Evolutionary conservation across 2,888 invertebrate species (phyloP).

Genomic region (Chorisops tibialis): DNA sequence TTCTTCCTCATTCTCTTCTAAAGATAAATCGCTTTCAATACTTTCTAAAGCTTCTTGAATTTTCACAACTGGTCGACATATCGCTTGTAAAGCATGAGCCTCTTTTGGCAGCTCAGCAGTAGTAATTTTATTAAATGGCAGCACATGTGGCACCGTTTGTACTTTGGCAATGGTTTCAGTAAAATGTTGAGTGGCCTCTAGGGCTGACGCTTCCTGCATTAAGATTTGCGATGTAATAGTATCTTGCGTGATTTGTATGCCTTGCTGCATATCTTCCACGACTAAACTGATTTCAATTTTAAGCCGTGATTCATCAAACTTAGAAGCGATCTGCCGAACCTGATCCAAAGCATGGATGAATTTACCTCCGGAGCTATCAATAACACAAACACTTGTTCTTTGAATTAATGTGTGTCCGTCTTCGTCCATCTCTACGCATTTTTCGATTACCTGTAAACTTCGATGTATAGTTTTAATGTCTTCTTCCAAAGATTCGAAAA

Average conservation of each 20-base stretch:
- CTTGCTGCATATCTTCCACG: conserved; percentile 55
- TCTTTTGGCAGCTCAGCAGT: conserved; percentile 46
- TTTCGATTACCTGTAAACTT: conserved; percentile 64
- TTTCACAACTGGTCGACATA: conserved; percentile 51
- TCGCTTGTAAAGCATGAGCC: conserved; percentile 45
- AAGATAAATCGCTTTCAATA: conserved; percentile 45
- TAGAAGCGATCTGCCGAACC: conserved; percentile 53
- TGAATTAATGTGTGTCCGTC: conserved; percentile 66
- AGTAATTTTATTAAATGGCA: conserved; percentile 43
- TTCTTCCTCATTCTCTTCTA: conserved; percentile 47
- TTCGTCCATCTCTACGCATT: conserved; percentile 66
- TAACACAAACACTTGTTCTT: conserved; percentile 64
- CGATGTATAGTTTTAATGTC: conserved; percentile 64
- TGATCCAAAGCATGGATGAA: conserved; percentile 57
- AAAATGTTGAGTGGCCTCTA: conserved; percentile 50
- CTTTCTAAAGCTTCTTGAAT: conserved; percentile 53
- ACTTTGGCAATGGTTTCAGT: conserved; percentile 49
- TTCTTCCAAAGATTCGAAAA: conserved; percentile 58
- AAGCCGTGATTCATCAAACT: conserved; percentile 53
- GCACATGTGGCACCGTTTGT: conserved; percentile 41
- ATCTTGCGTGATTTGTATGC: conserved; percentile 56
- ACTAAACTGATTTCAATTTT: conserved; percentile 53
- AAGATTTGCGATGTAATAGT: conserved; percentile 58
- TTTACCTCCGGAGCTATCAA: conserved; percentile 59
- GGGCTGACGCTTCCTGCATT: conserved; percentile 54